Percentiles rank a stretch among this genome's conserved stretches.
Conservation (phyloP, 2,113 vertebrate species). For the Trematocara variabile region DNA sequence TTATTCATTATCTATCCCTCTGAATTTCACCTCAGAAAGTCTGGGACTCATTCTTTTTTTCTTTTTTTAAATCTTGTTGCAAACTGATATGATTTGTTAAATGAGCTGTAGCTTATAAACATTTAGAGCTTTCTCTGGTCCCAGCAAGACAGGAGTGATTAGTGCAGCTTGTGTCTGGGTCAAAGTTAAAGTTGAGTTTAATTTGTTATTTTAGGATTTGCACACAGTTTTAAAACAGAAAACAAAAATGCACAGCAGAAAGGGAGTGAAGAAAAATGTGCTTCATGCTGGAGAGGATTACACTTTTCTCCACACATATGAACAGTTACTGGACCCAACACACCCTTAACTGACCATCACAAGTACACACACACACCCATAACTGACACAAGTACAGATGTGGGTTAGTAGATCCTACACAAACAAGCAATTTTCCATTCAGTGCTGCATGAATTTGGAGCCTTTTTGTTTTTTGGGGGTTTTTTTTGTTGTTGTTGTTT, state of each 20-base stretch:
- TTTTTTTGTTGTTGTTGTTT: background rate
- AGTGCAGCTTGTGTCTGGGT: background rate
- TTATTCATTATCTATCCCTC: constrained; percentile 28
- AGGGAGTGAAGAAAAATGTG: background rate
- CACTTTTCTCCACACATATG: background rate
- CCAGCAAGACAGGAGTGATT: background rate
- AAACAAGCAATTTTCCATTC: background rate
- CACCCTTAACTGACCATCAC: constrained; percentile 38
- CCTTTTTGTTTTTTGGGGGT: background rate
- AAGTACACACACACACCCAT: constrained; percentile 19
- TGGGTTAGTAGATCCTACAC: background rate
- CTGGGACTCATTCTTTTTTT: background rate
- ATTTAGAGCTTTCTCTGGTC: constrained; percentile 23
- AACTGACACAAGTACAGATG: constrained; percentile 27
- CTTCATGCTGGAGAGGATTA: background rate
- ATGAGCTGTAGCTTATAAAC: constrained; percentile 16
- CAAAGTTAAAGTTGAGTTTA: background rate
- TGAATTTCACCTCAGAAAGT: constrained; percentile 19
- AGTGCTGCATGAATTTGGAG: background rate
- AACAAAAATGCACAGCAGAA: background rate
- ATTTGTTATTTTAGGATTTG: background rate
- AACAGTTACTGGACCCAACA: constrained; percentile 33
- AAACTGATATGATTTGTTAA: constrained; percentile 19
- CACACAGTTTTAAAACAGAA: background rate
- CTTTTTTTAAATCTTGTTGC: background rate